Conservation (phyloP, 2,888 invertebrate genomes). For the Torymus texanus region DNA sequence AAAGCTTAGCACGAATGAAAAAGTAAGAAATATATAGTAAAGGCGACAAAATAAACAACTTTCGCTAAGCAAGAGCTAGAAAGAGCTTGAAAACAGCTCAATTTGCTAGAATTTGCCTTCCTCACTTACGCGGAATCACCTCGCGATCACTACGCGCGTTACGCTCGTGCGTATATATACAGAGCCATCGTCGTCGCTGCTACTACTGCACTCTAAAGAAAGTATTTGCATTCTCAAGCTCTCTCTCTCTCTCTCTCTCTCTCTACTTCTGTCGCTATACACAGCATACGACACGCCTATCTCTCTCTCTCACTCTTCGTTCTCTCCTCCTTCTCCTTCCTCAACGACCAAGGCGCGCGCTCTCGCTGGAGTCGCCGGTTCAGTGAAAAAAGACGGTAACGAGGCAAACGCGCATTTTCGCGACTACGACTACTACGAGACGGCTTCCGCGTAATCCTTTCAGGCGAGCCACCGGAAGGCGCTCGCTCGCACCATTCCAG, state of each 20-base stretch:
- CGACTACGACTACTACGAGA: conserved; percentile 57
- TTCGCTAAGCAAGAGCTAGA: background rate
- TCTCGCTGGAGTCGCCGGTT: background rate
- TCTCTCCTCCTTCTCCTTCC: background rate
- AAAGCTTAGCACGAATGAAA: too few species aligned
- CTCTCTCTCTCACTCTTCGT: background rate
- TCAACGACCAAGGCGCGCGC: background rate
- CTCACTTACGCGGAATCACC: background rate
- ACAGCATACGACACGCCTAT: too few species aligned
- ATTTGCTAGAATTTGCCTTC: background rate
- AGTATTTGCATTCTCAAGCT: background rate
- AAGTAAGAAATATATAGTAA: too few species aligned
- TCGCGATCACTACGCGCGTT: too few species aligned
- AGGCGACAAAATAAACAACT: too few species aligned
- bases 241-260: too few species aligned
- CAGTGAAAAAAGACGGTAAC: conserved; percentile 23
- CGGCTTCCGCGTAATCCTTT: conserved; percentile 64
- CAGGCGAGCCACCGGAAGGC: conserved; percentile 58
- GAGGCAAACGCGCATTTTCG: conserved; percentile 12
- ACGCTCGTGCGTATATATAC: too few species aligned
- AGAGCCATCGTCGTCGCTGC: background rate
- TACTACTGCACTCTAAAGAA: background rate
- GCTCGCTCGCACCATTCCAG: conserved; percentile 64
- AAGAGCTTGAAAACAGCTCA: conserved; percentile 3
- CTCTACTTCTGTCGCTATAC: background rate